Evolutionary conservation across 2,797 vertebrate species (phyloP).

Genomic region (Huso huso): DNA sequence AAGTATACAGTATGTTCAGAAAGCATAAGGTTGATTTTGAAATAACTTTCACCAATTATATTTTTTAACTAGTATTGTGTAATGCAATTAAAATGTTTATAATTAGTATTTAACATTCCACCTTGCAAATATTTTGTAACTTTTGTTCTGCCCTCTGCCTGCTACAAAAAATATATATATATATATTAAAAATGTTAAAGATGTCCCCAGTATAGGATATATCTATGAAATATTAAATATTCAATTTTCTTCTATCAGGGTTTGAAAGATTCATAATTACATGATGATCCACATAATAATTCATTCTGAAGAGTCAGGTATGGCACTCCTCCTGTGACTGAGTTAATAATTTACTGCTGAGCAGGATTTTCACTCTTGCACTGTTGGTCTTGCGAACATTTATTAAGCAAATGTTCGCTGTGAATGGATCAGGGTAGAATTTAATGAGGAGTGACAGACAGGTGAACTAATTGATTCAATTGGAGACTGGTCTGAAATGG

Average conservation of each 20-base stretch:
- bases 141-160: slow-evolving; percentile 78
- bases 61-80: too few relatives aligned
- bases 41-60: too few relatives aligned
- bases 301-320: slow-evolving; percentile 84
- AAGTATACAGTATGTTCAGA: too few relatives aligned
- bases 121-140: slow-evolving; percentile 64
- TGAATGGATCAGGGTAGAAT: slow-evolving; percentile 71
- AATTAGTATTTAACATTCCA: too few relatives aligned
- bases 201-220: slow-evolving; percentile 85
- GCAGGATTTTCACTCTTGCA: slow-evolving; percentile 67
- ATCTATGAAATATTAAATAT: slow-evolving; percentile 99
- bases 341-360: slow-evolving; percentile 79
- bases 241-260: slow-evolving; percentile 96
- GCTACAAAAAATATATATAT: slow-evolving; percentile 72
- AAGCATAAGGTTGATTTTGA: too few relatives aligned
- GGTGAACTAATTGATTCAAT: slow-evolving; percentile 61
- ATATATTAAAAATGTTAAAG: slow-evolving; percentile 76
- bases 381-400: slow-evolving; percentile 77
- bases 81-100: too few relatives aligned
- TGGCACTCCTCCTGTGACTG: slow-evolving; percentile 73
- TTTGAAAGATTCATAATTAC: slow-evolving; percentile 96
- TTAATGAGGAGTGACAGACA: slow-evolving; percentile 75
- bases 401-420: slow-evolving; percentile 81
- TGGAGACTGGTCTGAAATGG: slow-evolving; percentile 56
- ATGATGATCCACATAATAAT: slow-evolving; percentile 92